Conservation (phyloP, 2,888 invertebrate species). For the Anoncus sp. region DNA sequence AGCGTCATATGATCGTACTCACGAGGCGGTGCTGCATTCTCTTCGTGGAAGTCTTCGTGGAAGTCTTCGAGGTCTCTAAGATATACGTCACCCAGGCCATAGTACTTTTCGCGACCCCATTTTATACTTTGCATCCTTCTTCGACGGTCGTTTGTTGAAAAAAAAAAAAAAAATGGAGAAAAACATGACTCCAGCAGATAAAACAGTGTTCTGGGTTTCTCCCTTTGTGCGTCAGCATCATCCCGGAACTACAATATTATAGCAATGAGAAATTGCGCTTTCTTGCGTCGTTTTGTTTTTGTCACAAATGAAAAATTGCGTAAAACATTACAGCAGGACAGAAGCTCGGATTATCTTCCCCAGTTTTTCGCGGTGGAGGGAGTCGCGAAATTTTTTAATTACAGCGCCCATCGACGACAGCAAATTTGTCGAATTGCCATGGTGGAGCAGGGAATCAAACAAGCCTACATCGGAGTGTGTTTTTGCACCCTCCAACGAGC, state of each 20-base stretch:
- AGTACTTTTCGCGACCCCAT: slow-evolving; percentile 65
- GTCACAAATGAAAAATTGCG: background rate
- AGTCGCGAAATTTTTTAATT: slow-evolving; percentile 23
- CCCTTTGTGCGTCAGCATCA: slow-evolving; percentile 15
- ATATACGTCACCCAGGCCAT: slow-evolving; percentile 42
- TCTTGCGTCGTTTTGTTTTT: background rate
- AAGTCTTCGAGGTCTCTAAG: slow-evolving; percentile 57
- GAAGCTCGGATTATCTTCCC: background rate
- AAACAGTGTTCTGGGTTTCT: background rate
- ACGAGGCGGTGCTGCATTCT: slow-evolving; percentile 49
- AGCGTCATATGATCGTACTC: slow-evolving; percentile 19
- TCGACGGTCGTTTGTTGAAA: slow-evolving; percentile 16
- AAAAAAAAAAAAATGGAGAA: slow-evolving; percentile 1
- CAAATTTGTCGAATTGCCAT: slow-evolving; percentile 32
- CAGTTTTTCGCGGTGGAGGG: background rate
- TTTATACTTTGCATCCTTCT: slow-evolving; percentile 50
- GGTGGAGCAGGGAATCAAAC: slow-evolving; percentile 8
- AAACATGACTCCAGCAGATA: background rate
- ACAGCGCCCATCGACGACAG: slow-evolving; percentile 3
- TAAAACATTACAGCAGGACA: background rate
- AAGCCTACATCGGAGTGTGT: slow-evolving; percentile 6
- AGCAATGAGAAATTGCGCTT: background rate
- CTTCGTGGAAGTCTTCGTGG: slow-evolving; percentile 59
- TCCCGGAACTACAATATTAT: background rate
- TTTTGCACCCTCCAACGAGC: background rate